Conservation (phyloP, 2,888 invertebrate species). For the Spisula solida region DNA sequence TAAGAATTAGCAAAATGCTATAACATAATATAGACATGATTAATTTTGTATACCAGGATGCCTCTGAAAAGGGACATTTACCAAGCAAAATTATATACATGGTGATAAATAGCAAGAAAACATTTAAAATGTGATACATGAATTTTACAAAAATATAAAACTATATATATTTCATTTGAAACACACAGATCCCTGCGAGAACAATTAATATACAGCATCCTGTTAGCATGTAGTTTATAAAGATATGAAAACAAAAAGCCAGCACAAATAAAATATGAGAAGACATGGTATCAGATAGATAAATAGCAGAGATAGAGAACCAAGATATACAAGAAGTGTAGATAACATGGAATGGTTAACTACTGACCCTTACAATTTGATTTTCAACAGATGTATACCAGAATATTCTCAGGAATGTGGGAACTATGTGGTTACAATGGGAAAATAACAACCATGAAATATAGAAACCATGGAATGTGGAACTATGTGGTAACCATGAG, state of each 20-base stretch:
- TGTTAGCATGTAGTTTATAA: not conserved
- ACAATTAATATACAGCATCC: not conserved
- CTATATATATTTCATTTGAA: no score
- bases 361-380: conserved; percentile 20
- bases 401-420: not conserved
- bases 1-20: no score
- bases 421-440: not conserved
- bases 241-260: not conserved
- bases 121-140: no score
- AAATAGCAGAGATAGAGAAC: not conserved
- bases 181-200: no score
- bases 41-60: no score
- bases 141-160: no score
- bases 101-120: no score
- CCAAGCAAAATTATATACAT: no score
- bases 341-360: conserved; percentile 20
- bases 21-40: no score
- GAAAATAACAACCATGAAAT: not conserved
- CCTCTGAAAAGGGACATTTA: no score
- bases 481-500: not conserved
- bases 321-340: not conserved
- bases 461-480: no score
- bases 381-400: conserved; percentile 10
- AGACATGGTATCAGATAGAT: not conserved
- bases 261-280: not conserved